Base-by-base conservation (phyloP, 2,797 vertebrate species). In the Columba guinea region DNA sequence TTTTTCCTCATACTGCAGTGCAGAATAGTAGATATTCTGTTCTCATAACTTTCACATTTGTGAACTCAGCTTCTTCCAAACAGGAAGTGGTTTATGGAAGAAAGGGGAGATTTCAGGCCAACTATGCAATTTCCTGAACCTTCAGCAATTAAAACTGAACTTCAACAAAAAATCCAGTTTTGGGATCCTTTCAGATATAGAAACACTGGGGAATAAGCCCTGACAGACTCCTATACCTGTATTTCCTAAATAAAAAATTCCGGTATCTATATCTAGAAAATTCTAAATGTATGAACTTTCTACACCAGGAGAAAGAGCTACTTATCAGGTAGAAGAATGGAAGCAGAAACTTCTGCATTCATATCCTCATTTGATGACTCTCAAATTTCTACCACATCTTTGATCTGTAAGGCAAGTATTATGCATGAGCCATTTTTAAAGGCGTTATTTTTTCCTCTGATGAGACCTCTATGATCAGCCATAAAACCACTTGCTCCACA, bases 51-150 rank as follows among this genome's bases (percentile, higher is more conserved):
- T 90, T 41, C 56, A 64, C 58, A 90, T 93, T 94, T 90, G 75
- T 90, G 90, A 93, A 92, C 28, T 90, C 63, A 64, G 60, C 7
- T 91, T 94, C 81, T 95, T 94, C 90, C 89, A 95, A 97, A 91
- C 56, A 92, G 89, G 89, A 89, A 94, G 84, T 51, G 78, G 81
- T 80, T 95, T 87, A 91, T 55, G 34, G 68, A 94, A 67, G 75
- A 93, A 96, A 77, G 16, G 8, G 30, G 59, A 93, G 52, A 80
- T 84, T 82, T 93, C 68, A 93, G 41, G 71, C 74, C 70, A 95
- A 85, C 67, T 83, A 74, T 73, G 68, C 75, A 92, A 92, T 90
- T 80, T 95, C 84, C 75, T 95, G 84, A 89, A 95, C 52, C 52
- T 94, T 79, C 60, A 90, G 78, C 68, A 84, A 94, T 82, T 94